phyloP scores from a whole-genome alignment of 2,888 invertebrate species.

The Xestia ashworthii region DNA sequence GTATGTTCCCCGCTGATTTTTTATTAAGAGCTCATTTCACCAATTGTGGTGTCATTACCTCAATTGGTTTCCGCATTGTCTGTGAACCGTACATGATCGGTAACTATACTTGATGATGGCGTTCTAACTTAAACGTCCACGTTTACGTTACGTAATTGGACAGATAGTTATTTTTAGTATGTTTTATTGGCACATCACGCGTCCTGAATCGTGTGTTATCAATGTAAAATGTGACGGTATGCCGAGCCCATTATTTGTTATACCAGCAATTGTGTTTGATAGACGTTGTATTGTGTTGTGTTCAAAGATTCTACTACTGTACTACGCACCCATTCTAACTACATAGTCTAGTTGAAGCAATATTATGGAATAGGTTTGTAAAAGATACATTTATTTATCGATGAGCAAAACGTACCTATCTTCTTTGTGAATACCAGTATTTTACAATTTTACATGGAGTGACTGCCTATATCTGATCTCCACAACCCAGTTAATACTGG shows the following conservation, averaged over 20 bases:
- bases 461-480: no score
- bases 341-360: background rate
- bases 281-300: slow-evolving; percentile 41
- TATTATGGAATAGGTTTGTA: background rate
- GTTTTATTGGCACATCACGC: slow-evolving; percentile 62
- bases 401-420: background rate
- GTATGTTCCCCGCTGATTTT: slow-evolving; percentile 76
- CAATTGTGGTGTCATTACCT: slow-evolving; percentile 70
- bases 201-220: slow-evolving; percentile 65
- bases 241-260: slow-evolving; percentile 50
- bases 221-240: slow-evolving; percentile 62
- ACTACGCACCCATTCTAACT: slow-evolving; percentile 9
- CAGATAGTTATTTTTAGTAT: slow-evolving; percentile 50
- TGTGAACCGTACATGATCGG: slow-evolving; percentile 46
- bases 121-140: slow-evolving; percentile 54
- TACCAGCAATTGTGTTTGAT: slow-evolving; percentile 49
- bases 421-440: background rate
- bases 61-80: slow-evolving; percentile 65
- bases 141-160: slow-evolving; percentile 41
- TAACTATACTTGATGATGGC: slow-evolving; percentile 51
- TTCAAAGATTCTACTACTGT: slow-evolving; percentile 27
- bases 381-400: background rate
- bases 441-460: no score
- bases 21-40: slow-evolving; percentile 69
- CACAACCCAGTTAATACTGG: no score